Evolutionary conservation across 92 coral and sea anemone species (phyloP).

Genomic region (Epizoanthus scotinus): DNA sequence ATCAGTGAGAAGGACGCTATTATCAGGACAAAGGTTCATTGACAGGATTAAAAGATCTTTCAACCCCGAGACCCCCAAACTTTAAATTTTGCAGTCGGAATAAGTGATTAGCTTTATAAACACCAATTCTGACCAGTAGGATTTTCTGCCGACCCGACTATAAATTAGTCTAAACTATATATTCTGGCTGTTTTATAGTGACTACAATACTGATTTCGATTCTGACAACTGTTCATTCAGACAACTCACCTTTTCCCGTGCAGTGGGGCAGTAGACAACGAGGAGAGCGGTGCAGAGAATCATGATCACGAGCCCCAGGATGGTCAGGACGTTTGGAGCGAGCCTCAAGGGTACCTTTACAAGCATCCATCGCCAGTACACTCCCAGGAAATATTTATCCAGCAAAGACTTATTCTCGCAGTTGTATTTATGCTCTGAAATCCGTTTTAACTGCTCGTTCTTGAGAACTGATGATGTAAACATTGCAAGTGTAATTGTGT

Average conservation of each 20-base stretch:
- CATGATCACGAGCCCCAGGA: background rate
- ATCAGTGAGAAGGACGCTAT: too few species aligned
- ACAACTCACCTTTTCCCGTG: background rate
- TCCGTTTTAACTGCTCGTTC: background rate
- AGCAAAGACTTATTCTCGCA: background rate
- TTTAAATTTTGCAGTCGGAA: too few species aligned
- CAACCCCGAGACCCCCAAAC: too few species aligned
- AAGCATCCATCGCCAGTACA: background rate
- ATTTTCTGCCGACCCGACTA: background rate
- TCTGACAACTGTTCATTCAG: too few species aligned
- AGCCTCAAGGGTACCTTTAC: background rate
- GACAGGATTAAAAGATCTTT: too few species aligned
- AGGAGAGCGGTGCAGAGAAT: background rate
- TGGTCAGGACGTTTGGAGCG: conserved; percentile 5
- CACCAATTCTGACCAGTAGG: background rate
- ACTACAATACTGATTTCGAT: background rate
- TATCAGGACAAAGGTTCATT: too few species aligned
- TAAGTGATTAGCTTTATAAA: too few species aligned
- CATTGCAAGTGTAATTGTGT: too few species aligned
- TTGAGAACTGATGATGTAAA: background rate
- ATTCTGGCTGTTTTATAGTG: background rate
- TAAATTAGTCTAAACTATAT: background rate
- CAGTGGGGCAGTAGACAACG: background rate
- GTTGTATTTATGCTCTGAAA: conserved; percentile 7
- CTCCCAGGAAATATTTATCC: background rate